Evolutionary conservation across 1,140 invertebrate species (phyloP).

Genomic region (Philopotamus ludificatus): DNA sequence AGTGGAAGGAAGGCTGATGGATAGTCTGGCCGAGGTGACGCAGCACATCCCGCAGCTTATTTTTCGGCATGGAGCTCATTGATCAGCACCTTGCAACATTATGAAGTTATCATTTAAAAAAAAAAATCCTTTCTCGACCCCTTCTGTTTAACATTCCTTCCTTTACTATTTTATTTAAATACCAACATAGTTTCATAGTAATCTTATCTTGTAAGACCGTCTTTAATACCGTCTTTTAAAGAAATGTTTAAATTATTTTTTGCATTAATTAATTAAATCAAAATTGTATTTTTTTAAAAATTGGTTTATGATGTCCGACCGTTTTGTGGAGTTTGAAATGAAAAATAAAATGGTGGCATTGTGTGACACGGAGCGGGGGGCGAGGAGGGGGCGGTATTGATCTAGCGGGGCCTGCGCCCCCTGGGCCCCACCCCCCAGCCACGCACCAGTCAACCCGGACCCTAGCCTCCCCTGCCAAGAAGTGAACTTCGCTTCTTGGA

Average conservation of each 20-base stretch:
- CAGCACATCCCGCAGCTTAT: background rate
- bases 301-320: conserved; percentile 3
- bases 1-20: background rate
- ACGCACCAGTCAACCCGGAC: background rate
- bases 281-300: no score
- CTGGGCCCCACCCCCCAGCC: background rate
- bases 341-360: conserved; percentile 40
- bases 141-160: no score
- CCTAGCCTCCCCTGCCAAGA: background rate
- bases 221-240: no score
- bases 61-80: background rate
- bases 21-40: background rate
- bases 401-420: conserved; percentile 46
- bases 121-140: no score
- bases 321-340: conserved; percentile 5
- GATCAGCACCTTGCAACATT: background rate
- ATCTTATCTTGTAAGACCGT: no score
- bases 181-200: no score
- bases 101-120: background rate
- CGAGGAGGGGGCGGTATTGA: conserved; percentile 56
- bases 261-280: no score
- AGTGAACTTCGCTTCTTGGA: background rate
- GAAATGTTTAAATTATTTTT: no score
- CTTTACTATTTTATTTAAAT: no score
- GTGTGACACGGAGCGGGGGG: conserved; percentile 52